Conservation (phyloP, 1,140 invertebrate species). For the Drosophila grimshawi region DNA sequence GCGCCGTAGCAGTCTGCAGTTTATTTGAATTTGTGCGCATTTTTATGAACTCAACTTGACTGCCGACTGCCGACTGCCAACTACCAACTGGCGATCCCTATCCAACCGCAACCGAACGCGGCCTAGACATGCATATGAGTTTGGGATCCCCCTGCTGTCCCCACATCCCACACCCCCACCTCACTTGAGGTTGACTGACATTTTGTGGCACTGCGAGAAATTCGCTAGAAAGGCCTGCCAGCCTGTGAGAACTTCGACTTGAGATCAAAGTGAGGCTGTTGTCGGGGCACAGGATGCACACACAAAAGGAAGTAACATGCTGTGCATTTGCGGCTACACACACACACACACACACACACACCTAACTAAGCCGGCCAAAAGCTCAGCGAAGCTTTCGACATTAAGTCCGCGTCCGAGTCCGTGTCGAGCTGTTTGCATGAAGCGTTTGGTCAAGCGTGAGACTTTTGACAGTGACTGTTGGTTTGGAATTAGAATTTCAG, state of each 20-base stretch:
- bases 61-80: slow-evolving; percentile 17
- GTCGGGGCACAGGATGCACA: slow-evolving; percentile 68
- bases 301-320: slow-evolving; percentile 78
- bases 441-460: slow-evolving; percentile 52
- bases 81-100: slow-evolving; percentile 3
- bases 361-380: slow-evolving; percentile 15
- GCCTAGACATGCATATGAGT: slow-evolving; percentile 62
- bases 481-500: not conserved
- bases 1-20: slow-evolving; percentile 67
- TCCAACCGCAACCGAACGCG: not conserved
- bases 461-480: slow-evolving; percentile 56
- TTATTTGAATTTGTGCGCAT: slow-evolving; percentile 71
- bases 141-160: slow-evolving; percentile 8
- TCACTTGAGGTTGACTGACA: slow-evolving; percentile 63
- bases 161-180: no score
- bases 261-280: slow-evolving; percentile 13
- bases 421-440: slow-evolving; percentile 30
- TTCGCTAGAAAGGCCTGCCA: slow-evolving; percentile 65
- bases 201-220: slow-evolving; percentile 65
- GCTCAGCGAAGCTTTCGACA: slow-evolving; percentile 21
- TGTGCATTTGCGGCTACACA: slow-evolving; percentile 38
- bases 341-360: no score
- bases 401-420: slow-evolving; percentile 38
- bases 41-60: slow-evolving; percentile 57
- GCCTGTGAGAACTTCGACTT: slow-evolving; percentile 52